phyloP scores from a whole-genome alignment of 2,888 invertebrate genomes.

The Volucella zonaria region DNA sequence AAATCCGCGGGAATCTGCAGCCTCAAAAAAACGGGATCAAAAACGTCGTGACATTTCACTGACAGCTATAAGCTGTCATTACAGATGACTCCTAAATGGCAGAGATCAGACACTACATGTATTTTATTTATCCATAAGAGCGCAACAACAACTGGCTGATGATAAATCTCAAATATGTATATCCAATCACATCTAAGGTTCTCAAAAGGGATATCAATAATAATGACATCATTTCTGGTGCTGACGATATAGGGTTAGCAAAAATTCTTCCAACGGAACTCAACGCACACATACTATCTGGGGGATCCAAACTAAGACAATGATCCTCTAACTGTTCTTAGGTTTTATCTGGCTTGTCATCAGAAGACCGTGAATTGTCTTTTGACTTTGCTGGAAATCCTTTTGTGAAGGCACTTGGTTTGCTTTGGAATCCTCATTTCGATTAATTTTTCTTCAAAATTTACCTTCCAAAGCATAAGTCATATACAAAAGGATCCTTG shows the following conservation, averaged over 20 bases:
- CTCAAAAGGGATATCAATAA: not conserved
- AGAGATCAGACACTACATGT: too few species aligned
- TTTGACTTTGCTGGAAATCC: not conserved
- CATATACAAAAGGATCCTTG: too few species aligned
- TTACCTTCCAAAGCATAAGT: too few species aligned
- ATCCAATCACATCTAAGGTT: not conserved
- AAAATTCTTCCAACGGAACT: not conserved
- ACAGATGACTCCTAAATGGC: not conserved
- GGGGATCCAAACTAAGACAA: not conserved
- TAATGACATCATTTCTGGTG: too few species aligned
- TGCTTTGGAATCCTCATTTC: conserved; percentile 11
- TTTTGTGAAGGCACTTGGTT: not conserved
- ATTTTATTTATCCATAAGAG: too few species aligned
- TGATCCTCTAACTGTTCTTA: not conserved
- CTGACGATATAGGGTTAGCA: too few species aligned
- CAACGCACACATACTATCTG: too few species aligned
- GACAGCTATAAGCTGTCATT: not conserved
- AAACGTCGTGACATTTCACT: too few species aligned
- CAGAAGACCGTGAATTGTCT: too few species aligned
- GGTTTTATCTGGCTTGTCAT: not conserved
- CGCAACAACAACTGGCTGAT: not conserved
- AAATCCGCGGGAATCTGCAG: too few species aligned
- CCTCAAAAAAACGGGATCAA: too few species aligned
- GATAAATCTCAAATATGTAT: not conserved
- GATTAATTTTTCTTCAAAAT: not conserved